These are phyloP conservation scores for Euura lappo DNA, from an alignment of 1,140 invertebrate species.

Conservation along the genomic window DNA sequence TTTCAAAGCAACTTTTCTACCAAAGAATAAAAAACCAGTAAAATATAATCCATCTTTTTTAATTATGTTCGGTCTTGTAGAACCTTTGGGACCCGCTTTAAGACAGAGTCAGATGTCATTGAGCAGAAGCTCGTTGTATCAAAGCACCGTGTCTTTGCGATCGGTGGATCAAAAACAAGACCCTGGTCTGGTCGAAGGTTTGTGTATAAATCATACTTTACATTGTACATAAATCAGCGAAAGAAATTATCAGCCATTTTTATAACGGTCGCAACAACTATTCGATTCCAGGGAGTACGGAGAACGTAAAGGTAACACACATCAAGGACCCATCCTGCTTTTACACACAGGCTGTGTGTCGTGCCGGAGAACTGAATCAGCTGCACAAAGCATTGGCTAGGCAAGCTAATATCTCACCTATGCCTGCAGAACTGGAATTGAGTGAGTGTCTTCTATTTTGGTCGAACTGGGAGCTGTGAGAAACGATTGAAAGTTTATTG, in stretches of 20 bases:
- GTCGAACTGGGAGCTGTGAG: too few relatives aligned
- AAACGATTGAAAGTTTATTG: too few relatives aligned
- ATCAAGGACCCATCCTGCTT: slow-evolving; percentile 71
- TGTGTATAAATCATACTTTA: not conserved
- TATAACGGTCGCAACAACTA: not conserved
- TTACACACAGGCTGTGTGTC: slow-evolving; percentile 67
- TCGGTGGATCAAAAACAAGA: not conserved
- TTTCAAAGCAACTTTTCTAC: too few relatives aligned
- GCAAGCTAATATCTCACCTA: slow-evolving; percentile 38
- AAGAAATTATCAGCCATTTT: slow-evolving; percentile 23
- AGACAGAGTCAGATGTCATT: not conserved
- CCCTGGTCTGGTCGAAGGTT: not conserved
- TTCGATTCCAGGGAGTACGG: slow-evolving; percentile 48
- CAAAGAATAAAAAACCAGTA: too few relatives aligned
- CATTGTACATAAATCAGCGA: not conserved
- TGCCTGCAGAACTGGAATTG: slow-evolving; percentile 45
- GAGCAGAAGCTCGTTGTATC: not conserved
- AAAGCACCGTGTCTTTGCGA: not conserved
- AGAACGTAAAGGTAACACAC: slow-evolving; percentile 65
- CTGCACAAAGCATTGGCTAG: slow-evolving; percentile 53
- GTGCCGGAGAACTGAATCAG: slow-evolving; percentile 58
- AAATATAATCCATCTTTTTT: too few relatives aligned
- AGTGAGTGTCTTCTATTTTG: not conserved
- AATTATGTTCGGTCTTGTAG: too few relatives aligned
- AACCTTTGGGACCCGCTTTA: too few relatives aligned